Evolutionary conservation across 1,140 invertebrate genomes (phyloP), one percentile per base, ranked within the genome.

Genomic region (Bombus sibiricus): DNA sequence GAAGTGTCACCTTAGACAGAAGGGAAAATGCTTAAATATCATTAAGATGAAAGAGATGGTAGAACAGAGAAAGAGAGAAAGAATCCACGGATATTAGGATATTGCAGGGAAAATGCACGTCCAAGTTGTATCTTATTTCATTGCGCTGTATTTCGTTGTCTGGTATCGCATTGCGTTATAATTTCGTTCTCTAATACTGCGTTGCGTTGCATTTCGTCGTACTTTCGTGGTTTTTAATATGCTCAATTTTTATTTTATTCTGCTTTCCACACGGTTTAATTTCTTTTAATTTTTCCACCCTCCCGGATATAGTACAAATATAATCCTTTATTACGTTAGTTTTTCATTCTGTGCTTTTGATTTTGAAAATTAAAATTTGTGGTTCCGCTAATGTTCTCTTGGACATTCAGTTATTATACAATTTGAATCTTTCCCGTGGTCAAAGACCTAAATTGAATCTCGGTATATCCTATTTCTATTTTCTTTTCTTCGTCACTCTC

Each of bases 301-400:
- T 62, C 4, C 3, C 28, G 12, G 4, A n/a, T 28, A n/a, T n/a
- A n/a, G 12, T 13, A 28, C 28, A 28, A 62, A 62, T 62, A 62
- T n/a, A 62, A 62, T 62, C 12, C 28, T n/a, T n/a, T n/a, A 62
- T 62, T 12, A n/a, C 28, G 3, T n/a, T 62, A n/a, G 59, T 13
- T 62, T 62, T n/a, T 3, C 59, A 62, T 62, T 62, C 28, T 28
- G 28, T 13, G 28, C 12, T n/a, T n/a, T 62, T 62, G 28, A 62
- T 62, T 62, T 62, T 0, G 59, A n/a, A 62, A 62, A 62, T 62
- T 62, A 62, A n/a, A 28, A 62, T 62, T n/a, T n/a, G 3, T n/a
- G 10, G 28, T 3, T 12, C 1, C 3, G 9, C 28, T n/a, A 62
- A 28, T 62, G 1, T n/a, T 12, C 59, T 5, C 0, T 3, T 4